Evolutionary conservation across 2,888 invertebrate genomes (phyloP).

Genomic region (Diloba caeruleocephala): DNA sequence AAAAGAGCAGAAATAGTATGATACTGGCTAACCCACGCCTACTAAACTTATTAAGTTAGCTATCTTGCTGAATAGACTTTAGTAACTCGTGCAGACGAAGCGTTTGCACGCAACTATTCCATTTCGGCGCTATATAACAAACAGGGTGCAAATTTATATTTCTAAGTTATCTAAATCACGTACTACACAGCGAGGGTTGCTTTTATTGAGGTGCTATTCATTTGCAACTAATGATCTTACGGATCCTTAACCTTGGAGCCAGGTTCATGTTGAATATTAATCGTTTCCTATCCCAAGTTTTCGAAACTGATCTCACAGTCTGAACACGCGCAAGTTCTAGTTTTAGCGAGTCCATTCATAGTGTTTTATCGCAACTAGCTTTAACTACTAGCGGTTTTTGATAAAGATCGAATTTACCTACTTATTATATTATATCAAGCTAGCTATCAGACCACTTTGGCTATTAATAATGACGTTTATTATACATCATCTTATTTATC

Average conservation of each 20-base stretch:
- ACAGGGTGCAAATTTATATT: too few species aligned
- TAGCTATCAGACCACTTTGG: slow-evolving; percentile 30
- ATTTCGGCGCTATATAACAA: too few species aligned
- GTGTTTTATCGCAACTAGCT: slow-evolving; percentile 2
- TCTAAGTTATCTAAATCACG: too few species aligned
- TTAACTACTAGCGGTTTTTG: neutral
- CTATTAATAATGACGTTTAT: slow-evolving; percentile 35
- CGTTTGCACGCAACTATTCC: slow-evolving; percentile 17
- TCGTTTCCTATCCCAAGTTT: slow-evolving; percentile 20
- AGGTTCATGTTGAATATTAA: slow-evolving; percentile 25
- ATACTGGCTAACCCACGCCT: slow-evolving; percentile 29
- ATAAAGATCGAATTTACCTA: slow-evolving; percentile 16
- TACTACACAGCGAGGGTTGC: too few species aligned
- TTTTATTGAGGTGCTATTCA: too few species aligned
- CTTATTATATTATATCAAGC: slow-evolving; percentile 31
- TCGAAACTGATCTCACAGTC: slow-evolving; percentile 19
- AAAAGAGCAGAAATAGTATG: slow-evolving; percentile 32
- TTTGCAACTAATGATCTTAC: slow-evolving; percentile 9
- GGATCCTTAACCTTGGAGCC: slow-evolving; percentile 26
- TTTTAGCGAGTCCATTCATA: slow-evolving; percentile 12
- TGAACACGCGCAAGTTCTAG: slow-evolving; percentile 1
- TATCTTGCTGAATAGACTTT: slow-evolving; percentile 25
- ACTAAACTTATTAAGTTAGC: slow-evolving; percentile 38
- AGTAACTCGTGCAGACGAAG: slow-evolving; percentile 11
- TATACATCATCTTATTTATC: slow-evolving; percentile 40